Evolutionary conservation across 2,888 invertebrate species (phyloP).

Genomic region (Apodemia mormo): DNA sequence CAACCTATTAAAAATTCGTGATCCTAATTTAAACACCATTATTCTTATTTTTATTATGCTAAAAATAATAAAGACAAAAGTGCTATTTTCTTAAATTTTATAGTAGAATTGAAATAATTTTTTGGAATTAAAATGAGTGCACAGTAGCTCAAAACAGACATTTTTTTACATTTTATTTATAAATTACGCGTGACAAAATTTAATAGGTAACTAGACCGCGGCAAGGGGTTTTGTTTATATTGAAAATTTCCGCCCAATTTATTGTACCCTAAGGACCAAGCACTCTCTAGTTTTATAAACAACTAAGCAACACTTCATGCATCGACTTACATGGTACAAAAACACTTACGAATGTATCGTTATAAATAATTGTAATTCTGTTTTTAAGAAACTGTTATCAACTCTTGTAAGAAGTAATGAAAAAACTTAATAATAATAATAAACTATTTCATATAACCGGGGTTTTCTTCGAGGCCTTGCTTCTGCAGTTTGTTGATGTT

Average conservation of each 20-base stretch:
- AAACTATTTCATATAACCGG: not conserved
- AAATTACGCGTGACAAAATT: too few relatives aligned
- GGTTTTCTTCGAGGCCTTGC: not conserved
- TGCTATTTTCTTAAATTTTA: not conserved
- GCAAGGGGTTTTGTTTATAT: too few relatives aligned
- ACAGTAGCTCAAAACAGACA: not conserved
- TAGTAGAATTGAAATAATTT: not conserved
- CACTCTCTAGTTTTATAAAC: too few relatives aligned
- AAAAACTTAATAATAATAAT: too few relatives aligned
- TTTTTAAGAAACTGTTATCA: too few relatives aligned
- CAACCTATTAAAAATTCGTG: conserved; percentile 7
- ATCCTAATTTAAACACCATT: conserved; percentile 1
- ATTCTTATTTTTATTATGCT: not conserved
- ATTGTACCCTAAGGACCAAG: too few relatives aligned
- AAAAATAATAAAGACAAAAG: conserved; percentile 15
- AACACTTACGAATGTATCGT: too few relatives aligned
- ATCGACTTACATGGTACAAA: too few relatives aligned
- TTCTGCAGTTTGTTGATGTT: not conserved
- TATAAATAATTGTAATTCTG: too few relatives aligned
- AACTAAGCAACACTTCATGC: too few relatives aligned
- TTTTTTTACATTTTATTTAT: not conserved
- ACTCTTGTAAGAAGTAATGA: too few relatives aligned
- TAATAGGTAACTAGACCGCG: not conserved
- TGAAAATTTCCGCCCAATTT: too few relatives aligned
- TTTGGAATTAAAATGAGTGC: not conserved